A percentile compares a stretch with the other conserved stretches of the same genome.
These are phyloP conservation scores for Bicyclus anynana DNA, from an alignment of 1,140 invertebrate genomes.

Conservation along the genomic window DNA sequence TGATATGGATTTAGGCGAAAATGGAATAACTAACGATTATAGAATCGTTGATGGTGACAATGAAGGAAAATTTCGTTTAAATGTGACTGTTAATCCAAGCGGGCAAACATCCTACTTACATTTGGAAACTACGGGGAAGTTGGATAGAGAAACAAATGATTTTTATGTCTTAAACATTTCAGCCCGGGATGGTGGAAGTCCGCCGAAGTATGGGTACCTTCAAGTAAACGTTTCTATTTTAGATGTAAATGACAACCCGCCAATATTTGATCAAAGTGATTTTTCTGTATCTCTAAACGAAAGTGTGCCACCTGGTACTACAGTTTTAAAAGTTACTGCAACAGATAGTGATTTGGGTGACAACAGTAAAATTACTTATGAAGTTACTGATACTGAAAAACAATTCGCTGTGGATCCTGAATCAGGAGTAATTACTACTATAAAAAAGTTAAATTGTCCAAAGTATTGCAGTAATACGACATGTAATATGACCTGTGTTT, in stretches of 20 bases:
- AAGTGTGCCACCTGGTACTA: constrained; percentile 91
- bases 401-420: constrained; percentile 94
- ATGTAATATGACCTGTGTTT: constrained; percentile 93
- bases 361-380: constrained; percentile 95
- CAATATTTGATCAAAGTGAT: constrained; percentile 94
- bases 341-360: constrained; percentile 94
- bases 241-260: constrained; percentile 97
- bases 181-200: constrained; percentile 90
- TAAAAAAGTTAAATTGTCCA: constrained; percentile 87
- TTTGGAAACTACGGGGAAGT: constrained; percentile 91
- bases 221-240: constrained; percentile 94
- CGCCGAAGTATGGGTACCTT: constrained; percentile 88
- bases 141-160: constrained; percentile 91
- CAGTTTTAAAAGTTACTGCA: constrained; percentile 92
- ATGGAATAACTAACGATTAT: constrained; percentile 92
- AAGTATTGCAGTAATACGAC: constrained; percentile 78
- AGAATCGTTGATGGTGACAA: constrained; percentile 91
- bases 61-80: constrained; percentile 91
- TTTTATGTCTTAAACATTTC: constrained; percentile 93
- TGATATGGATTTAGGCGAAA: constrained; percentile 90
- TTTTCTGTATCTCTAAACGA: constrained; percentile 95
- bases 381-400: constrained; percentile 88
- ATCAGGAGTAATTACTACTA: constrained; percentile 90
- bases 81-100: constrained; percentile 91
- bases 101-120: constrained; percentile 93